Evolutionary conservation across 1,140 invertebrate genomes (phyloP).

Genomic region (Colletes gigas): DNA sequence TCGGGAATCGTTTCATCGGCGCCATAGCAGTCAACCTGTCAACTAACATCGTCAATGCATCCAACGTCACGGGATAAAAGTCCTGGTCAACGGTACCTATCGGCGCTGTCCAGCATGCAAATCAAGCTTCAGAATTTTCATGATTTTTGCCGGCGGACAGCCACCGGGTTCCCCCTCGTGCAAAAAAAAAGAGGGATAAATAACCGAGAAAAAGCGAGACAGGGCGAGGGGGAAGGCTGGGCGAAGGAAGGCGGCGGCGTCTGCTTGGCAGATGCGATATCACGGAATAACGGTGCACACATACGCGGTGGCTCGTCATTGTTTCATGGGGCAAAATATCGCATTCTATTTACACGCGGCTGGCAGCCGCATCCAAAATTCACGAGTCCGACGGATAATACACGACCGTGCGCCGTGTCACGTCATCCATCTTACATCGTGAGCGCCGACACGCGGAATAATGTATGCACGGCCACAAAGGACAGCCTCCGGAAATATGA

Average conservation of each 20-base stretch:
- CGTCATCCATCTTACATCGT: conserved; percentile 53
- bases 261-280: conserved; percentile 26
- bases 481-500: conserved; percentile 4
- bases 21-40: neutral
- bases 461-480: conserved; percentile 28
- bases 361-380: conserved; percentile 56
- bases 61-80: neutral
- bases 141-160: conserved; percentile 48
- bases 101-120: conserved; percentile 55
- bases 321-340: conserved; percentile 64
- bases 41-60: neutral
- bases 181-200: conserved; percentile 50
- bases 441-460: neutral
- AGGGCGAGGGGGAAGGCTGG: neutral
- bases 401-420: conserved; percentile 26
- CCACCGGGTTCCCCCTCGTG: neutral
- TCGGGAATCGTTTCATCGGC: too few species aligned
- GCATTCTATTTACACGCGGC: conserved; percentile 58
- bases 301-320: conserved; percentile 54
- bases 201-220: neutral
- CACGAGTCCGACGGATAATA: conserved; percentile 48
- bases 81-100: neutral
- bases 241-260: neutral
- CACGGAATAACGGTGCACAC: conserved; percentile 51
- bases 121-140: conserved; percentile 60